Evolutionary conservation across 1,140 invertebrate species (phyloP), one percentile per base, ranked within the genome.

Genomic region (Orussus abietinus): DNA sequence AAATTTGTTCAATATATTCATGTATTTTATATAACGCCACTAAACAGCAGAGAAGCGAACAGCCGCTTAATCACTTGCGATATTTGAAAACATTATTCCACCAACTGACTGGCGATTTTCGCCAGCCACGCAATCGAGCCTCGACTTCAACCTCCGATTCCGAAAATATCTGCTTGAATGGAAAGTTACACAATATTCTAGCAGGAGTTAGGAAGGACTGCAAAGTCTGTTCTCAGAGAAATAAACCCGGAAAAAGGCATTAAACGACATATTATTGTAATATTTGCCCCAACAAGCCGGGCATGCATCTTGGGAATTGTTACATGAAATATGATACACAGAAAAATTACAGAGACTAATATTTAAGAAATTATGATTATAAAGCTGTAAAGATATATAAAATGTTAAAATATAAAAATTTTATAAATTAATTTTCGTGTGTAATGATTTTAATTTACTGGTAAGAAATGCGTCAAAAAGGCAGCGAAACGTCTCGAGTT

Each of bases 1-100:
- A 53, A 32, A 49, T 50, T 14, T 40, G 42, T 22, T 30, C 37
- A 6, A 39, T 50, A 9, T 47, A 47, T 18, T 33, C 36, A 36
- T 49, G 45, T 18, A 39, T 51, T 7, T 5, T 47, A 7, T 47
- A 45, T 32, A 38, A 39, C 21, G 29, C 19, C 2, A 20, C 14
- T 21, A 34, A 38, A 35, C 11, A 45, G 42, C 33, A n/a, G n/a
- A 36, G 10, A 39, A 48, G 40, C 5, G 46, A 43, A 48, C 38
- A 12, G 22, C 40, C 40, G 37, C 19, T 49, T 31, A 44, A 26
- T 5, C 42, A 50, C 20, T 40, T n/a, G n/a, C n/a, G n/a, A n/a
- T n/a, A n/a, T n/a, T n/a, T n/a, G n/a, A n/a, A n/a, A n/a, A n/a
- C n/a, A n/a, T n/a, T n/a, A n/a, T n/a, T n/a, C n/a, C 19, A 38